Evolutionary conservation across 1,140 invertebrate genomes (phyloP).

Genomic region (Helicorthomorpha holstii): DNA sequence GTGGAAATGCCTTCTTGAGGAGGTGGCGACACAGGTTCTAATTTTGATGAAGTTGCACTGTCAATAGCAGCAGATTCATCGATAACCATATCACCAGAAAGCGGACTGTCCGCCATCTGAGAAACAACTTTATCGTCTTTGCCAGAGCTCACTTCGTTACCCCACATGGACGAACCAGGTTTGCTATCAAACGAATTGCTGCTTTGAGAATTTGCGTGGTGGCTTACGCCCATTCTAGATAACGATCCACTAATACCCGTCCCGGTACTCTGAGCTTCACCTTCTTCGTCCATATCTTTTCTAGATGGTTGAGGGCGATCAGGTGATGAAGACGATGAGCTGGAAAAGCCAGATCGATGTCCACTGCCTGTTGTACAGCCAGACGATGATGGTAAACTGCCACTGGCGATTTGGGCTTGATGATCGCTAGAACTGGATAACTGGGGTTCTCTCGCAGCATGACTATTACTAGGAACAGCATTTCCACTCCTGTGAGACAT

Average conservation of each 20-base stretch:
- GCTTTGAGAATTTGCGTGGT: constrained; percentile 10
- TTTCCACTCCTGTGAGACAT: neutral
- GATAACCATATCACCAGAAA: constrained; percentile 37
- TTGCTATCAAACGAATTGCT: constrained; percentile 13
- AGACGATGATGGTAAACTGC: neutral
- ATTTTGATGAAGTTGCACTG: constrained; percentile 12
- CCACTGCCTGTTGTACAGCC: neutral
- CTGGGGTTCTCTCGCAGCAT: neutral
- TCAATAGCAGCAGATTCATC: constrained; percentile 26
- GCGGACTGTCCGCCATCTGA: constrained; percentile 27
- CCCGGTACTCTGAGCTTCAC: constrained; percentile 2
- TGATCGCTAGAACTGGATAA: constrained; percentile 6
- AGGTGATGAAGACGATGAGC: neutral
- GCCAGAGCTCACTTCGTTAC: constrained; percentile 7
- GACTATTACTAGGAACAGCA: too few species aligned
- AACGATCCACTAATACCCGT: constrained; percentile 8
- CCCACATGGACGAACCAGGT: neutral
- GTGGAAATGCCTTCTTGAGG: constrained; percentile 8
- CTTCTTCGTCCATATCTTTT: constrained; percentile 6
- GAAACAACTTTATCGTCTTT: constrained; percentile 6
- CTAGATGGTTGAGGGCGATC: constrained; percentile 6
- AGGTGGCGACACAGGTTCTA: constrained; percentile 10
- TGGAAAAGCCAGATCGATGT: too few species aligned
- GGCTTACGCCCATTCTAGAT: constrained; percentile 6
- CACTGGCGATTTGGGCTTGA: neutral